Percentiles rank a stretch among this genome's conserved stretches.
Conservation (phyloP, 2,888 invertebrate species). For the Epinotia brunnichana region DNA sequence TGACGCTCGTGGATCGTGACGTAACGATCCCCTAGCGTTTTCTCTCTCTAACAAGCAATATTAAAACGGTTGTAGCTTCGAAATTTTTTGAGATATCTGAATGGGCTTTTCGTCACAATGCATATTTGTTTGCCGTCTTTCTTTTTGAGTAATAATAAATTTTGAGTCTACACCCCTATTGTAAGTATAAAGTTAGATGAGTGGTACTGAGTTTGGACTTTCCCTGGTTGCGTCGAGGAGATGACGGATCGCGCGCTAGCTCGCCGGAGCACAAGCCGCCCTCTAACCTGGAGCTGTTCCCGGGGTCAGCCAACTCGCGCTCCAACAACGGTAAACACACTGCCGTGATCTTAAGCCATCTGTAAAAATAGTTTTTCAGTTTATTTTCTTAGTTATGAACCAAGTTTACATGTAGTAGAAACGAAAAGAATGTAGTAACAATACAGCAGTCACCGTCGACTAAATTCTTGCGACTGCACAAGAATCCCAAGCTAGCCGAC, state of each 20-base stretch:
- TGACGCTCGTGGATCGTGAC: too few species aligned
- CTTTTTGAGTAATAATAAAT: too few species aligned
- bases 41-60: too few species aligned
- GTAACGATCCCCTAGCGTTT: too few species aligned
- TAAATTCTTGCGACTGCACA: too few species aligned
- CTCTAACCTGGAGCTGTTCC: constrained; percentile 88
- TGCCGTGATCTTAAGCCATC: constrained; percentile 9
- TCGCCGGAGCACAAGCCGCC: constrained; percentile 88
- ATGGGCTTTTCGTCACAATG: too few species aligned
- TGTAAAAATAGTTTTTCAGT: not conserved
- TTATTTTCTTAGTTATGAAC: not conserved
- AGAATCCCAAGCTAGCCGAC: too few species aligned
- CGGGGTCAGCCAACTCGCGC: constrained; percentile 85
- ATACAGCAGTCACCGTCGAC: not conserved
- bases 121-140: too few species aligned
- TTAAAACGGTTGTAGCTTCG: too few species aligned
- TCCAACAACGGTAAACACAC: constrained; percentile 90
- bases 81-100: too few species aligned
- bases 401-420: not conserved
- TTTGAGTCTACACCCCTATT: too few species aligned
- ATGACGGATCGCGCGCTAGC: constrained; percentile 81
- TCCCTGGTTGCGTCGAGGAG: constrained; percentile 67
- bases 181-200: not conserved
- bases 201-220: constrained; percentile 61
- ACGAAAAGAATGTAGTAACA: too few species aligned